Percentiles rank a stretch among this genome's conserved stretches.
phyloP scores from a whole-genome alignment of 1,140 invertebrate species.

The Philopotamus ludificatus region DNA sequence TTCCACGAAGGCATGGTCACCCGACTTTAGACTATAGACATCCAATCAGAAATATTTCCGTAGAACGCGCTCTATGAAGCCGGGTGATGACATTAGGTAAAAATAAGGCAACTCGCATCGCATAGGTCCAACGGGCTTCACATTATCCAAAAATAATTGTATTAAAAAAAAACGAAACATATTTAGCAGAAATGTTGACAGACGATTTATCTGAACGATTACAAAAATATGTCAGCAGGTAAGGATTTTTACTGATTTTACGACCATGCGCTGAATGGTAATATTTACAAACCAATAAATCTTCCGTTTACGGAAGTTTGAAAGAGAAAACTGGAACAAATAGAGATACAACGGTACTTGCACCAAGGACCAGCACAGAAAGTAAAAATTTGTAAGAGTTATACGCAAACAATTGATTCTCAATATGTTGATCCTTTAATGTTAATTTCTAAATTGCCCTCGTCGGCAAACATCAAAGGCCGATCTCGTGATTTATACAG shows the following conservation, averaged over 20 bases:
- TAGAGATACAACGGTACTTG: neutral
- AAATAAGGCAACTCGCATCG: conserved; percentile 30
- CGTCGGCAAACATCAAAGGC: neutral
- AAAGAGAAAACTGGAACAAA: neutral
- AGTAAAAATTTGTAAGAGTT: neutral
- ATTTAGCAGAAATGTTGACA: no score
- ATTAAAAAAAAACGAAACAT: conserved; percentile 12
- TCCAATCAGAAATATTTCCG: conserved; percentile 12
- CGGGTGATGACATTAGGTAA: conserved; percentile 32
- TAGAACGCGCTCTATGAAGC: conserved; percentile 5
- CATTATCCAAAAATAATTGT: conserved; percentile 6
- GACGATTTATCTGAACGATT: no score
- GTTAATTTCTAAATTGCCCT: no score
- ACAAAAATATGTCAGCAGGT: no score
- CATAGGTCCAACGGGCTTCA: conserved; percentile 8
- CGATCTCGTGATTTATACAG: neutral
- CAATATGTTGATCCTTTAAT: no score
- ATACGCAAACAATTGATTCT: neutral
- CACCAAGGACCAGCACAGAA: neutral
- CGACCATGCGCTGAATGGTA: no score
- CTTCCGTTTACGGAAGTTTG: neutral
- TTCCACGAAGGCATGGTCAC: no score
- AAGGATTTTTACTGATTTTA: no score
- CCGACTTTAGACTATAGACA: neutral
- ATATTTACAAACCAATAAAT: no score